Base-by-base conservation (phyloP, 2,113 vertebrate species). In the Sialia sialis region DNA sequence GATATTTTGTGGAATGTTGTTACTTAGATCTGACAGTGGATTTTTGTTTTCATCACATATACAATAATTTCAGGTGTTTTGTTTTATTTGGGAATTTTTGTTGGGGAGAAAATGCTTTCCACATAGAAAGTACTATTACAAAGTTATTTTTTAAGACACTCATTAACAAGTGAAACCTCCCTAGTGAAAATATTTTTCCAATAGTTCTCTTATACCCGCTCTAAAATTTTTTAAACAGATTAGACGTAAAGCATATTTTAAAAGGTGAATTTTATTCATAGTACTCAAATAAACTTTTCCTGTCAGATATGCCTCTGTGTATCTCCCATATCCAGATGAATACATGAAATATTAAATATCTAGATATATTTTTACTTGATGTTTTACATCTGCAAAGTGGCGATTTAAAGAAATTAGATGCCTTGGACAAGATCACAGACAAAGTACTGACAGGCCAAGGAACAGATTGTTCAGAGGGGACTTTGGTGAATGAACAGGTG, bases 1-100 rank as follows among this genome's bases (percentile, higher is more conserved):
- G 81, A 55, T 67, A 67, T 94, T 96, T 95, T 88, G 75, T 92
- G 81, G 73, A 73, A 62, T 20, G 39, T 55, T 60, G 25, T 91
- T 84, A 94, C 79, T 94, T 84, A 95, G 82, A 93, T 76, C 44
- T 54, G 84, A 73, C 82, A 96, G 84, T 63, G 95, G 46, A 93
- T 94, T 95, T 96, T 94, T 93, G 51, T 89, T 97, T 97, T 95
- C 79, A 72, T 94, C 94, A 89, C 52, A 78, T 70, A 58, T 79
- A 97, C 89, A 66, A n/a, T n/a, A n/a, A n/a, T n/a, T n/a, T n/a
- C n/a, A n/a, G 20, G 3, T 6, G 1, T 11, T 90, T 51, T 19
- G 6, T 29, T 48, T 58, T 44, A 38, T 10, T 38, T 67, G 23
- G 26, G 5, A 5, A 1, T 43, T 38, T 56, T 23, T 7, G n/a